Evolutionary conservation across 2,113 vertebrate species (phyloP), one percentile per base, ranked within the genome.

Genomic region (Gadus macrocephalus): DNA sequence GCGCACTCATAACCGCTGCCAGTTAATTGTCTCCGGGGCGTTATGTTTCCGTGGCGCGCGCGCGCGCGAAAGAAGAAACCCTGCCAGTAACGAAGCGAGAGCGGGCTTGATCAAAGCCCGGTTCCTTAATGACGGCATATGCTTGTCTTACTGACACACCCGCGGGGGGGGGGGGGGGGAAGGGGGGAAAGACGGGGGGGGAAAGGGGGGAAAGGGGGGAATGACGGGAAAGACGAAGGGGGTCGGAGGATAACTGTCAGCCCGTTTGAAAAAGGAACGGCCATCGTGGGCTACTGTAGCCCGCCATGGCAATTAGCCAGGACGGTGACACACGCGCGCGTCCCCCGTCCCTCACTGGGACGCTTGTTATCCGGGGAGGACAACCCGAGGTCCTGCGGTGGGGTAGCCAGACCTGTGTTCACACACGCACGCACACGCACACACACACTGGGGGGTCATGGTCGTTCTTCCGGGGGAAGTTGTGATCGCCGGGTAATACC

Each of bases 271-370:
- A 83, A 12, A 61, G 68, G 79, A 1, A 83, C 71, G 74, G 76
- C 85, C 67, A 2, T 49, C 69, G 60, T 25, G 81, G 14, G 7
- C 69, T 35, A 35, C 31, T 72, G 67, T 81, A 67, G 78, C 6
- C 60, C 77, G 76, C 64, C 64, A 1, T 20, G 14, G 81, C 84
- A 86, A 87, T 89, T 89, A 88, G 79, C 79, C 69, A 78, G 76
- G 74, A 73, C 76, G 68, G 38, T 75, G 82, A 79, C 77, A 83
- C 75, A 81, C 31, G 5, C 69, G 5, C 69, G 78, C 69, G 78
- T 84, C 69, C 81, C 69, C 62, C 53, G 66, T 73, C 81, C 64
- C 70, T 77, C 71, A 83, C 71, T 15, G 60, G 11, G 2, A n/a
- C 28, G 71, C 76, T 78, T 69, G 80, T 85, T 84, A 86, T 81